Evolutionary conservation across 2,888 invertebrate species (phyloP).

Genomic region (Netelia virgata): DNA sequence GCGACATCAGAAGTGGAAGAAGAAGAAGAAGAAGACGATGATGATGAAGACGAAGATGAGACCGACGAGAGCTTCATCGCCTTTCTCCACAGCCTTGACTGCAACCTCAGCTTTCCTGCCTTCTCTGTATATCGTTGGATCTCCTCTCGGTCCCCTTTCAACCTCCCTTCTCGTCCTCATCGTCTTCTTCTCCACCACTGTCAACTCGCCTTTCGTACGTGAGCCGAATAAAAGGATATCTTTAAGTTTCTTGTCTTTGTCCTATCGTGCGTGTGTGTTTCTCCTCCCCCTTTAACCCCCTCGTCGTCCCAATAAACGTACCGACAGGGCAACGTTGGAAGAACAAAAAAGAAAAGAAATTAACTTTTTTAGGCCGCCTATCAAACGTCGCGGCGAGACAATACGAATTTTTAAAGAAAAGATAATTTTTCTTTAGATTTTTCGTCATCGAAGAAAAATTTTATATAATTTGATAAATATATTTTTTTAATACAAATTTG

Average conservation of each 20-base stretch:
- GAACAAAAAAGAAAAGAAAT: conserved; percentile 12
- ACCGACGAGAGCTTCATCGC: conserved; percentile 64
- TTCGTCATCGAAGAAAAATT: too few species aligned
- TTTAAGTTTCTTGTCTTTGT: conserved; percentile 42
- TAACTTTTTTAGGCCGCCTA: conserved; percentile 14
- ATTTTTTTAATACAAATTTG: too few species aligned
- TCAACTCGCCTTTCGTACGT: conserved; percentile 33
- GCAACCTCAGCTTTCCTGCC: conserved; percentile 73
- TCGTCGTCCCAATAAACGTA: conserved; percentile 21
- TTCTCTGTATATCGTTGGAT: too few species aligned
- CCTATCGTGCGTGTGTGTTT: not conserved
- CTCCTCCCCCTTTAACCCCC: not conserved
- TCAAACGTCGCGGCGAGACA: too few species aligned
- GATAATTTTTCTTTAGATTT: too few species aligned
- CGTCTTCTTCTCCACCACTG: conserved; percentile 26
- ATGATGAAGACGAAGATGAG: conserved; percentile 31
- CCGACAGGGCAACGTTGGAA: conserved; percentile 3
- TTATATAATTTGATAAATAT: too few species aligned
- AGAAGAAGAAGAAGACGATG: conserved; percentile 20
- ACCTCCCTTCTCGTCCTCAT: conserved; percentile 19
- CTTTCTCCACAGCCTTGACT: conserved; percentile 80
- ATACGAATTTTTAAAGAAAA: too few species aligned
- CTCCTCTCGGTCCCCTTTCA: conserved; percentile 19
- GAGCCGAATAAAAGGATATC: conserved; percentile 47
- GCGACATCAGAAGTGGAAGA: conserved; percentile 36